Base-by-base conservation (phyloP, 2,113 vertebrate genomes). In the Oncorhynchus gorbuscha region DNA sequence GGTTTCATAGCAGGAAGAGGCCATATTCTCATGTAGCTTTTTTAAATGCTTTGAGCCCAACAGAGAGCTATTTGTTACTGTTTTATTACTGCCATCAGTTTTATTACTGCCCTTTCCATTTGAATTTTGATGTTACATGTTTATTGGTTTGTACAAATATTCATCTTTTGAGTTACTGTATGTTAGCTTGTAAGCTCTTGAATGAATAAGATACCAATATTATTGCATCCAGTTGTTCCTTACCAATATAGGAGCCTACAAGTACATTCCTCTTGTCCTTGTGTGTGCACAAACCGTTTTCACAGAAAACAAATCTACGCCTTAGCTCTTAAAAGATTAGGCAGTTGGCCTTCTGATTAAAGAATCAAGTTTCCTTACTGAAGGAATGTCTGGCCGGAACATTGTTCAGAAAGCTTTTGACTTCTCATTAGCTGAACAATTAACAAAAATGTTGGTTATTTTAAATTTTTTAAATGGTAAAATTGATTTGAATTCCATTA, bases 341-440 rank as follows among this genome's bases (percentile, higher is more conserved):
- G n/a, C n/a, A n/a, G n/a, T n/a, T n/a, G n/a, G 24, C 24, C 24
- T 24, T 24, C 62, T 64, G 59, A 81, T 76, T 81, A 66, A 51
- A 69, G 28, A 65, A 59, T 65, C n/a, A 72, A 58, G 66, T 59
- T 69, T 73, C 55, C 75, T 16, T 22, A 18, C 66, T 73, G 30
- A 39, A 70, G 67, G 67, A 81, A 71, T 71, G 66, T 59, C 48
- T 71, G 67, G 39, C 71, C 69, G n/a, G 55, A 32, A 26, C 64
- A 65, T 49, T 22, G 74, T 76, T 58, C 28, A 32, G n/a, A 55
- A 77, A 83, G 58, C 70, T 61, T 55, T 7, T 58, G 66, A 73
- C 66, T 69, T 61, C 24, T 30, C 11, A 69, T 16, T 35, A 35
- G 32, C 32, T 45, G 39, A 39, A 1, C 39, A 11, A 45, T 45